Evolutionary conservation across 2,888 invertebrate genomes (phyloP), one percentile per base, ranked within the genome.

Genomic region (Podotricha telesiphe): DNA sequence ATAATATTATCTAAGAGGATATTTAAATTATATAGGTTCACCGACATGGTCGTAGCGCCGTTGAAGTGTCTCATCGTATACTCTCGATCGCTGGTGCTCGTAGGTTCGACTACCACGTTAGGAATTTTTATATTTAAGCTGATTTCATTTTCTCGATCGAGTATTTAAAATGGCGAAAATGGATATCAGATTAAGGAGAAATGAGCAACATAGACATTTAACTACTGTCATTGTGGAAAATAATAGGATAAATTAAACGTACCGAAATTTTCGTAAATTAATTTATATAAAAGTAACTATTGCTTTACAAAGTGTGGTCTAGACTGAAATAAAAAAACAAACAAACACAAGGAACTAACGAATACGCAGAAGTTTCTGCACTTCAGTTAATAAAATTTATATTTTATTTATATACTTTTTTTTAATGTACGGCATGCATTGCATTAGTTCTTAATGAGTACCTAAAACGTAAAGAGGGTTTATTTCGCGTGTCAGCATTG

Each of bases 401-500:
- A 37, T 8, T 19, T 55, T 17, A 22, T 17, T 28, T 37, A 55
- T 34, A 5, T 17, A 55, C 1, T 37, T n/a, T 11, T 37, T 37
- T 11, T 37, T 37, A 11, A 37, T 55, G 17, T 37, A 53, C 28
- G 53, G 55, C 55, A 37, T 55, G 17, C 34, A 55, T 34, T 55
- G 17, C 34, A 55, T 37, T 19, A 55, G 17, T 37, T 11, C 17
- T 55, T 55, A 17, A 45, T 55, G 20, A 59, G 19, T 34, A 48
- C 15, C 17, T 64, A 64, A 48, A 64, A 58, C 19, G 17, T 40
- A 20, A 20, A 51, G 59, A 20, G 65, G 45, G 22, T 62, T 62
- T 47, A 40, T 53, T 65, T 69, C 51, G 65, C 53, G 59, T 65
- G 65, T 65, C 59, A 58, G 15, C 17, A 58, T 51, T 20, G 37